A percentile compares a stretch with the other conserved stretches of the same genome.
phyloP scores from a whole-genome alignment of 2,797 vertebrate genomes.

The Falco columbarius region DNA sequence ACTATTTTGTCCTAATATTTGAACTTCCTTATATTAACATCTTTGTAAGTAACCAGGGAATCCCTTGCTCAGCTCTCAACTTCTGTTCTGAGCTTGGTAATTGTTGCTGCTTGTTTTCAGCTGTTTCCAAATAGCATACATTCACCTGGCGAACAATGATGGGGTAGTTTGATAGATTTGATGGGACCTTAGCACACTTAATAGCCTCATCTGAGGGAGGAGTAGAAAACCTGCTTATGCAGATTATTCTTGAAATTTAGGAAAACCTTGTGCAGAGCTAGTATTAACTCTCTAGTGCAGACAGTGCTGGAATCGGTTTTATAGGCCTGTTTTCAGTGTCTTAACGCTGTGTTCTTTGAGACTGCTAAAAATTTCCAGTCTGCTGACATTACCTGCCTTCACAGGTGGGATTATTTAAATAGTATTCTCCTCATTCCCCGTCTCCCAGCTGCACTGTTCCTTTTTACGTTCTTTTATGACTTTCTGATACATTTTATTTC shows the following conservation, averaged over 20 bases:
- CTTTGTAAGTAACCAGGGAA: background rate
- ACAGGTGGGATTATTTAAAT: background rate
- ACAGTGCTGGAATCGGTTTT: background rate
- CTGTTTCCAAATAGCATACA: background rate
- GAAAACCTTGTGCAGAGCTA: background rate
- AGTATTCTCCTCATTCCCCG: background rate
- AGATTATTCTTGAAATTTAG: background rate
- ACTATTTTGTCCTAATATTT: background rate
- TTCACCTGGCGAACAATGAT: background rate
- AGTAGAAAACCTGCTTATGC: background rate
- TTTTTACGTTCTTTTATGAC: background rate
- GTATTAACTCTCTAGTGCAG: background rate
- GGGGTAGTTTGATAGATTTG: background rate
- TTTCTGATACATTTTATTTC: conserved; percentile 1
- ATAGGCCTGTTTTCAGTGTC: background rate
- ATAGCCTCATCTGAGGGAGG: background rate
- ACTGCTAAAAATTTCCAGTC: background rate
- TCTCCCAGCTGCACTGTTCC: background rate
- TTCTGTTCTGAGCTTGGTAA: background rate
- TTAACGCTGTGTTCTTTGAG: background rate
- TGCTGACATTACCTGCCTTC: background rate
- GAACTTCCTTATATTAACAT: background rate
- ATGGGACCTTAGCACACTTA: background rate
- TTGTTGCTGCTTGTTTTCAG: background rate
- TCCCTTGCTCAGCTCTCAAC: background rate